Conservation (phyloP, 2,888 invertebrate genomes). For the Onchidella celtica region DNA sequence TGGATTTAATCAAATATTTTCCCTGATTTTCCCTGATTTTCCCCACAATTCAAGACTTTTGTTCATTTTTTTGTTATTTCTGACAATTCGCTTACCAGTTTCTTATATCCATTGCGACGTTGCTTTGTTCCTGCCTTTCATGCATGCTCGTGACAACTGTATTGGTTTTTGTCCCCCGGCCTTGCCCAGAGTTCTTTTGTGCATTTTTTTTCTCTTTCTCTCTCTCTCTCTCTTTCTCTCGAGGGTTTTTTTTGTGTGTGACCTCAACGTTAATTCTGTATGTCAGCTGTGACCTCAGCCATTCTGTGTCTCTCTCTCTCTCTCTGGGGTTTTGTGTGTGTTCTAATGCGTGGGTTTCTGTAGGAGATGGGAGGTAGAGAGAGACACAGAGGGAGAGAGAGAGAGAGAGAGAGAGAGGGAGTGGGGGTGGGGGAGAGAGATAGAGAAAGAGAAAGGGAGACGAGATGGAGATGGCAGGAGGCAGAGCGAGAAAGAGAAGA, state of each 20-base stretch:
- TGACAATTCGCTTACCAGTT: too few relatives aligned
- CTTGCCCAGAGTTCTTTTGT: too few relatives aligned
- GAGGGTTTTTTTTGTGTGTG: not conserved
- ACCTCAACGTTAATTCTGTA: not conserved
- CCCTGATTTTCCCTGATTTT: too few relatives aligned
- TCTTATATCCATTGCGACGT: too few relatives aligned
- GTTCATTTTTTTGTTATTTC: too few relatives aligned
- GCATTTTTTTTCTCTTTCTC: not conserved
- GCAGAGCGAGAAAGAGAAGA: not conserved
- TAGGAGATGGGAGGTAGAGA: not conserved
- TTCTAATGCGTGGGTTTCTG: too few relatives aligned
- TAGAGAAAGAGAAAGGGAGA: not conserved
- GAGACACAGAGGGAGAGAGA: not conserved
- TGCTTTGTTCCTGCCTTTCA: too few relatives aligned
- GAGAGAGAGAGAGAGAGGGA: slow-evolving; percentile 24
- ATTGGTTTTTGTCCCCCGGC: too few relatives aligned
- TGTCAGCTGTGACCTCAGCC: not conserved
- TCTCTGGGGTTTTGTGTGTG: too few relatives aligned
- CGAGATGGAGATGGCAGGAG: not conserved
- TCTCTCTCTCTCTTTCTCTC: not conserved
- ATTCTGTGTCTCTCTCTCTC: not conserved
- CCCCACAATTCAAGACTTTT: too few relatives aligned
- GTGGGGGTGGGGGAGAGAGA: slow-evolving; percentile 14
- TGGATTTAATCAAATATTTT: too few relatives aligned
- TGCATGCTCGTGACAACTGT: too few relatives aligned